phyloP scores from a whole-genome alignment of 2,797 vertebrate genomes.

The Leptodactylus fallax region DNA sequence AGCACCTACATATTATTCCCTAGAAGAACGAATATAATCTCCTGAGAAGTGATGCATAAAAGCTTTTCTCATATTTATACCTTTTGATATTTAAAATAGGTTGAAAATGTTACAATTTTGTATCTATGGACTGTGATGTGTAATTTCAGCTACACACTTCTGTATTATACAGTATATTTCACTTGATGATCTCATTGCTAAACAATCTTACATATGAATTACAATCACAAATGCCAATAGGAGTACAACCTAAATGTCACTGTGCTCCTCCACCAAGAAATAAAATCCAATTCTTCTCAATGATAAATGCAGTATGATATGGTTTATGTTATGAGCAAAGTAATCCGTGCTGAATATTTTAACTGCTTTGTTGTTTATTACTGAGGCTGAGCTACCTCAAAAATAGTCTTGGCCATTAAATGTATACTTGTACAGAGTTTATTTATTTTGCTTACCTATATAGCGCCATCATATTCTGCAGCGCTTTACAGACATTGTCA shows the following conservation, averaged over 20 bases:
- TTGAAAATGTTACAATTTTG: background rate
- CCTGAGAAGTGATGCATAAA: background rate
- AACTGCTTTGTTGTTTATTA: background rate
- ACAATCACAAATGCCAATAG: background rate
- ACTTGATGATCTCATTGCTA: background rate
- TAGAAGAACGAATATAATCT: background rate
- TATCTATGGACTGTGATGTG: background rate
- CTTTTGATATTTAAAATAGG: constrained; percentile 11
- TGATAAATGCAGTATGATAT: background rate
- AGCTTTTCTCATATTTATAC: constrained; percentile 11
- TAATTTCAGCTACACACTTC: background rate
- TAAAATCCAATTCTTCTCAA: background rate
- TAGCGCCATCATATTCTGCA: no score
- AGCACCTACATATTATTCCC: background rate
- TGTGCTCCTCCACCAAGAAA: background rate
- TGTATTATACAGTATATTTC: background rate
- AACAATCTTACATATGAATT: background rate
- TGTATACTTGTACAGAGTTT: no score
- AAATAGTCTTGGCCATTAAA: background rate
- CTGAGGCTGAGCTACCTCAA: background rate
- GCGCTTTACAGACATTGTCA: no score
- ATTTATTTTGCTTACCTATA: no score
- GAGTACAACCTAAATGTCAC: background rate
- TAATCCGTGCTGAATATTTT: background rate
- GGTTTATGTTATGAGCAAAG: background rate